Percentiles rank a stretch among this genome's conserved stretches.
These are phyloP conservation scores for Ia io DNA, from an alignment of 2,113 vertebrate genomes.

Conservation along the genomic window DNA sequence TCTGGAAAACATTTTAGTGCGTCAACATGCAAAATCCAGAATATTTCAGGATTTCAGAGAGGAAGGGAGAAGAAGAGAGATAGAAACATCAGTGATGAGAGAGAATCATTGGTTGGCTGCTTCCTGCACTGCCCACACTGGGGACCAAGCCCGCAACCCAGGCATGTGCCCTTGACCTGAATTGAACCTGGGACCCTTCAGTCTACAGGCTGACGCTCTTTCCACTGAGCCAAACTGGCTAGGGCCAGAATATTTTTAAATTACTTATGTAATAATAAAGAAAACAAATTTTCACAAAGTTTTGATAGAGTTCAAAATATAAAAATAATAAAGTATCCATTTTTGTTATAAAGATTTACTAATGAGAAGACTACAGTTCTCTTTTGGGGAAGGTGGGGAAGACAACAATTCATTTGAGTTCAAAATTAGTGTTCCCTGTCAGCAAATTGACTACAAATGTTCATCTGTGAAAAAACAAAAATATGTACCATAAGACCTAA, in stretches of 20 bases:
- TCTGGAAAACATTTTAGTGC: background rate
- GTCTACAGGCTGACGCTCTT: too few relatives aligned
- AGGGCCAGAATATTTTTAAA: background rate
- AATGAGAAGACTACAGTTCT: background rate
- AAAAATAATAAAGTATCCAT: constrained; percentile 4
- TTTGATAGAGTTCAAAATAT: constrained; percentile 45
- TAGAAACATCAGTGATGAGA: too few relatives aligned
- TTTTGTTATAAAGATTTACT: background rate
- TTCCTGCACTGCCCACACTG: too few relatives aligned
- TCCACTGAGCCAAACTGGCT: too few relatives aligned
- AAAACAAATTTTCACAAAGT: constrained; percentile 3
- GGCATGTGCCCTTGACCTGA: too few relatives aligned
- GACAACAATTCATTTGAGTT: constrained; percentile 28
- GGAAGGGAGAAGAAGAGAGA: too few relatives aligned
- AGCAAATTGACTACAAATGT: background rate
- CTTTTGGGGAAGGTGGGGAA: background rate
- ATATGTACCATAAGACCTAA: too few relatives aligned
- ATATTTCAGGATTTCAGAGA: background rate
- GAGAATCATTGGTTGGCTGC: too few relatives aligned
- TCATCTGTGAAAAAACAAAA: background rate
- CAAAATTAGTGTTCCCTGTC: background rate
- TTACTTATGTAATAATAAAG: background rate
- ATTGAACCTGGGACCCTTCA: too few relatives aligned
- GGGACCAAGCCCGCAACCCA: too few relatives aligned
- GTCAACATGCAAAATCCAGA: background rate